A percentile compares a stretch with the other conserved stretches of the same genome.
These are phyloP conservation scores for Xiphophorus maculatus DNA, from an alignment of 2,113 vertebrate genomes.

Conservation along the genomic window DNA sequence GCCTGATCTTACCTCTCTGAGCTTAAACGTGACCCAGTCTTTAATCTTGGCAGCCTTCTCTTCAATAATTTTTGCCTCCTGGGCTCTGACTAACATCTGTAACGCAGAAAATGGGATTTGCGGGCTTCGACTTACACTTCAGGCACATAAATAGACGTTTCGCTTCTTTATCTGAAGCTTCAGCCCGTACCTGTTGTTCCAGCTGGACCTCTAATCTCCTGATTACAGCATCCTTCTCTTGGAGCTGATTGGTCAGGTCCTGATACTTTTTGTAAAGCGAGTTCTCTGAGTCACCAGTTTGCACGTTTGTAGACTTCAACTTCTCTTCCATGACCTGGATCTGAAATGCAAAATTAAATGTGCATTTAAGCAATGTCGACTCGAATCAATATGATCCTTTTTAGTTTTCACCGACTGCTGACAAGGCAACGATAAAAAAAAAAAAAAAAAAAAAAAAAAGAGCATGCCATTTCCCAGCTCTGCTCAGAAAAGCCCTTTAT, in stretches of 20 bases:
- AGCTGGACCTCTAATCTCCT: slow-evolving; percentile 84
- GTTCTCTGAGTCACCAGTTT: slow-evolving; percentile 82
- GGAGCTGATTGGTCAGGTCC: slow-evolving; percentile 80
- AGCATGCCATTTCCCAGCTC: not conserved
- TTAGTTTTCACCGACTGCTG: slow-evolving; percentile 20
- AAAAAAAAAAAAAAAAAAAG: not conserved
- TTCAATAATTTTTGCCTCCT: slow-evolving; percentile 92
- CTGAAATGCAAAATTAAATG: slow-evolving; percentile 69
- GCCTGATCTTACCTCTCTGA: slow-evolving; percentile 85
- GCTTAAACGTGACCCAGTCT: slow-evolving; percentile 93
- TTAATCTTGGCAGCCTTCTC: slow-evolving; percentile 97
- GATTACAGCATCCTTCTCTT: slow-evolving; percentile 84
- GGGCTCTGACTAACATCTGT: slow-evolving; percentile 88
- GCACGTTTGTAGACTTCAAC: slow-evolving; percentile 82
- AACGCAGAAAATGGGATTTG: slow-evolving; percentile 44
- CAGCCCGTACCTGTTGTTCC: slow-evolving; percentile 84
- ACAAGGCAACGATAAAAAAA: slow-evolving; percentile 14
- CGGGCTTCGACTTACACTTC: slow-evolving; percentile 35
- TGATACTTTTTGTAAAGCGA: slow-evolving; percentile 82
- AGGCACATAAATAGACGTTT: slow-evolving; percentile 63
- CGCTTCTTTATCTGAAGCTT: slow-evolving; percentile 33
- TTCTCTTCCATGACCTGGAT: slow-evolving; percentile 88
- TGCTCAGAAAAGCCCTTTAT: slow-evolving; percentile 12
- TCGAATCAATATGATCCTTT: slow-evolving; percentile 12
- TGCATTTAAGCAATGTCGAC: not conserved